These are phyloP conservation scores for Lycophotia porphyrea DNA, from an alignment of 2,888 invertebrate genomes.

Conservation along the genomic window DNA sequence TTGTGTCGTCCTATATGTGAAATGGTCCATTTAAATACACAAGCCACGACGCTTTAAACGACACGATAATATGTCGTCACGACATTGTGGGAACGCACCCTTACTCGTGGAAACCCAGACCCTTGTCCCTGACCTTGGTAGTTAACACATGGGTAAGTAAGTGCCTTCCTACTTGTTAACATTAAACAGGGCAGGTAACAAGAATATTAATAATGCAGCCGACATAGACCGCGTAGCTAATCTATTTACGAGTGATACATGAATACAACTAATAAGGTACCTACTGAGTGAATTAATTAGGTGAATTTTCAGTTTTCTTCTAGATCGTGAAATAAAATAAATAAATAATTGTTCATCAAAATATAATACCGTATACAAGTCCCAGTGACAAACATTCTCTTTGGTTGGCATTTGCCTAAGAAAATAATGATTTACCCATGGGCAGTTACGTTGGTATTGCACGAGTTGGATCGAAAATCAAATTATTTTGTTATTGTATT, in stretches of 20 bases:
- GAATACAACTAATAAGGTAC: conserved; percentile 16
- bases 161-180: conserved; percentile 18
- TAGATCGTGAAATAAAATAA: background rate
- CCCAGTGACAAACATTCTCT: too few relatives aligned
- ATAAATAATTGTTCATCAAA: background rate
- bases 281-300: background rate
- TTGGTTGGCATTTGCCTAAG: too few relatives aligned
- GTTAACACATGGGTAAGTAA: conserved; percentile 11
- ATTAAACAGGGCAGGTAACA: conserved; percentile 35
- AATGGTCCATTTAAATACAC: too few relatives aligned
- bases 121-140: conserved; percentile 6
- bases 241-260: conserved; percentile 25
- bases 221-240: conserved; percentile 1
- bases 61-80: too few relatives aligned
- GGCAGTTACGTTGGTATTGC: too few relatives aligned
- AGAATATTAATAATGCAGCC: conserved; percentile 55
- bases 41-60: too few relatives aligned
- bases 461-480: too few relatives aligned
- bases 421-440: too few relatives aligned
- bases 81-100: too few relatives aligned
- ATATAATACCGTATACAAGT: too few relatives aligned
- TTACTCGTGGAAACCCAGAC: background rate
- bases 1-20: too few relatives aligned
- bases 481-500: too few relatives aligned
- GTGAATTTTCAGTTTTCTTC: background rate